Percentiles rank a stretch among this genome's conserved stretches.
These are phyloP conservation scores for Psammodynastes pulverulentus DNA, from an alignment of 2,113 vertebrate genomes.

Conservation along the genomic window DNA sequence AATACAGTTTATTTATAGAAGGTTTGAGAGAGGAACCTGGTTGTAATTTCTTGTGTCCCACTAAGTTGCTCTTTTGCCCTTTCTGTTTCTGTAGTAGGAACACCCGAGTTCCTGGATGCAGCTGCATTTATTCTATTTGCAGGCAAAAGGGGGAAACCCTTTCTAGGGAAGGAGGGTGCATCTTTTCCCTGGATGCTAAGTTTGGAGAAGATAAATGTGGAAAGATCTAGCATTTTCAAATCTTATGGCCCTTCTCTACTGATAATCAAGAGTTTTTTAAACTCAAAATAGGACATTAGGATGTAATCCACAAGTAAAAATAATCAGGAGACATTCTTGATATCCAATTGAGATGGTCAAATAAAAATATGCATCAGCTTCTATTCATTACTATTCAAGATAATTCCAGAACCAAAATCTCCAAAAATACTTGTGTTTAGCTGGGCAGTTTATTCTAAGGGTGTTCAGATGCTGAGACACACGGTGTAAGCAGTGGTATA, in stretches of 20 bases:
- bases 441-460: constrained; percentile 5
- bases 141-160: not conserved
- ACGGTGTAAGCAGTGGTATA: not conserved
- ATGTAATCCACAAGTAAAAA: not conserved
- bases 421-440: constrained; percentile 7
- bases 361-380: not conserved
- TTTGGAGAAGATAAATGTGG: not conserved
- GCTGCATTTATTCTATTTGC: not conserved
- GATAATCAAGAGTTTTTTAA: not conserved
- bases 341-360: not conserved
- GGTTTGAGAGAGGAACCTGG: not conserved
- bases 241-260: not conserved
- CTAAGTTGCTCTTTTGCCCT: not conserved
- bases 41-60: not conserved
- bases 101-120: not conserved
- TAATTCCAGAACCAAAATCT: not conserved
- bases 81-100: not conserved
- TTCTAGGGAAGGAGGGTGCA: not conserved
- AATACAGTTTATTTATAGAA: constrained; percentile 35
- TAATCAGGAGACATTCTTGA: not conserved
- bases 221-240: not conserved
- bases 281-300: not conserved
- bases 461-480: not conserved
- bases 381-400: not conserved
- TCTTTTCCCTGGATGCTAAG: not conserved